Percentiles rank a stretch among this genome's conserved stretches.
phyloP scores from a whole-genome alignment of 2,797 vertebrate genomes.

The Triplophysa yarkandensis region DNA sequence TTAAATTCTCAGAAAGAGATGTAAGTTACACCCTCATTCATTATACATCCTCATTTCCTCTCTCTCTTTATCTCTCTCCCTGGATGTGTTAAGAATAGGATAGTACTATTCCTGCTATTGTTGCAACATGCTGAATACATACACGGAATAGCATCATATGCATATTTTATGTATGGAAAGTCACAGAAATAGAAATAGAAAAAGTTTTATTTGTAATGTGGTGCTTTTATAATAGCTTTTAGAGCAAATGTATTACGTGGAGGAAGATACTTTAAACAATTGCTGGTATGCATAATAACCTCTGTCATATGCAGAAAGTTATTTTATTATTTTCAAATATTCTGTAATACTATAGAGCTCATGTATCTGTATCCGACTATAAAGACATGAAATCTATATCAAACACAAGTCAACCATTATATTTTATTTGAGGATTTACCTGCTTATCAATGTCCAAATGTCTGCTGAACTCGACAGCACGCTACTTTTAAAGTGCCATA shows the following conservation, averaged over 20 bases:
- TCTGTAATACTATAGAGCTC: neutral
- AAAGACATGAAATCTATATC: neutral
- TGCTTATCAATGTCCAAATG: constrained; percentile 4
- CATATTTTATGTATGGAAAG: too few relatives aligned
- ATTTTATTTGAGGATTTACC: neutral
- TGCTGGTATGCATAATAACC: neutral
- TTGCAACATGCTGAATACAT: neutral
- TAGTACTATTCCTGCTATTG: neutral
- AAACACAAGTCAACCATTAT: neutral
- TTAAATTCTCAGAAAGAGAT: constrained; percentile 12
- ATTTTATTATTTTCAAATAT: too few relatives aligned
- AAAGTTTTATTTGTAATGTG: too few relatives aligned
- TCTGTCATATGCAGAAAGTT: neutral
- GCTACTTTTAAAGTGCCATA: constrained; percentile 26
- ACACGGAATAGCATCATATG: too few relatives aligned
- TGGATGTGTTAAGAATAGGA: neutral
- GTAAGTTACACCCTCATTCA: constrained; percentile 30
- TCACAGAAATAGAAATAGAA: too few relatives aligned
- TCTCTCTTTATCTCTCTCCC: neutral
- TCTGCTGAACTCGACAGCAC: constrained; percentile 1
- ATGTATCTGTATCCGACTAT: neutral
- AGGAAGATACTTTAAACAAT: neutral
- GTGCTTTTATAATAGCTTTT: too few relatives aligned
- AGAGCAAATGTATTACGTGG: too few relatives aligned
- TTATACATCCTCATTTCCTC: constrained; percentile 21